phyloP scores from a whole-genome alignment of 2,797 vertebrate species.

The Hippocampus kuda region DNA sequence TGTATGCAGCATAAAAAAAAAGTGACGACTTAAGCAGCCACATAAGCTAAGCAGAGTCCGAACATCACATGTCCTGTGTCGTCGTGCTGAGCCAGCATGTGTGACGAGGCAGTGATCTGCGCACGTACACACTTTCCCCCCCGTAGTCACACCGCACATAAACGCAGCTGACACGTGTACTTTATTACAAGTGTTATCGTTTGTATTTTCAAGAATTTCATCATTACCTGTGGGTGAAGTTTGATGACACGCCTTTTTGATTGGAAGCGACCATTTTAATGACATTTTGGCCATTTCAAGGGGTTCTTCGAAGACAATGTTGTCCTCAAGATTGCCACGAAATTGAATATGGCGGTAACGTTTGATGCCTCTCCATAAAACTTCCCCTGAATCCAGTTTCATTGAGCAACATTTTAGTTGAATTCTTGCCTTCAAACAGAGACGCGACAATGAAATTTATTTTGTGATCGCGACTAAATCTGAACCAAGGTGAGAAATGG shows the following conservation, averaged over 20 bases:
- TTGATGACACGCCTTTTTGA: neutral
- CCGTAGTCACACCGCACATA: neutral
- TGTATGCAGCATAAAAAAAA: slow-evolving; percentile 45
- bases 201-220: neutral
- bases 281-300: too few relatives aligned
- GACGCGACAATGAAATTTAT: too few relatives aligned
- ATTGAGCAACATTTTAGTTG: too few relatives aligned
- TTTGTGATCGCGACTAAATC: too few relatives aligned
- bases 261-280: neutral
- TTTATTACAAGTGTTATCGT: neutral
- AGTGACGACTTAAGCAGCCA: slow-evolving; percentile 52
- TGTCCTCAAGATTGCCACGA: too few relatives aligned
- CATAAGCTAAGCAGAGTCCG: slow-evolving; percentile 54
- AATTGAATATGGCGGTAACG: neutral
- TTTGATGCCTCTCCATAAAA: neutral
- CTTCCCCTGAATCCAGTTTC: too few relatives aligned
- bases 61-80: slow-evolving; percentile 53
- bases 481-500: too few relatives aligned
- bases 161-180: neutral
- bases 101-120: slow-evolving; percentile 23
- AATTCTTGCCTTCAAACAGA: too few relatives aligned
- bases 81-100: slow-evolving; percentile 51
- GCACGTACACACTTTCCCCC: slow-evolving; percentile 15
- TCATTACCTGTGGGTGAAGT: neutral
- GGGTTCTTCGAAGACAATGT: too few relatives aligned